These are phyloP conservation scores for Acipenser oxyrinchus DNA, from an alignment of 2,797 vertebrate genomes.

Conservation along the genomic window DNA sequence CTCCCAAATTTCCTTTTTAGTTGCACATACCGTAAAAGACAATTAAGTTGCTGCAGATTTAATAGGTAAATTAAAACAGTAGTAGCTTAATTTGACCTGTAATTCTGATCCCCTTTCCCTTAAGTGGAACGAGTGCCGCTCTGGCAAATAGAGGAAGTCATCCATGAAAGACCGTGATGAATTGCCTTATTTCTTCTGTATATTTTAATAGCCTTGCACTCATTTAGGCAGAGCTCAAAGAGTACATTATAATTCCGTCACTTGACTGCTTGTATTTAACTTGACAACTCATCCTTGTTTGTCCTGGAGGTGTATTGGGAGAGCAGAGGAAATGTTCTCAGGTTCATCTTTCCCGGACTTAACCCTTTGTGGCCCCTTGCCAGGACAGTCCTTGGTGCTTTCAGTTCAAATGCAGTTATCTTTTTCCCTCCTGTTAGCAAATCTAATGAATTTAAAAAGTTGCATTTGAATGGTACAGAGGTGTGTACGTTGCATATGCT, in stretches of 20 bases:
- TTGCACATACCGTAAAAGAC: constrained; percentile 58
- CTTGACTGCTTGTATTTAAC: constrained; percentile 79
- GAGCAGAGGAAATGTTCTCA: no score
- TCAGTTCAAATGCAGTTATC: no score
- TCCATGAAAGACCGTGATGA: constrained; percentile 86
- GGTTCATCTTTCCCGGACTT: no score
- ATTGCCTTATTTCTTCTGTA: constrained; percentile 87
- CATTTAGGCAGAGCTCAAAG: constrained; percentile 83
- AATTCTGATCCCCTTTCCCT: constrained; percentile 64
- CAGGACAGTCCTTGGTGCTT: no score
- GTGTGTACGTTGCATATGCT: no score
- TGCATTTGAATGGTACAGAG: no score
- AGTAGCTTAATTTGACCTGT: constrained; percentile 80
- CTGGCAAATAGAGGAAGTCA: constrained; percentile 67
- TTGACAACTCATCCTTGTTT: constrained; percentile 62
- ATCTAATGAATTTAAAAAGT: no score
- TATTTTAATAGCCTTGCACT: constrained; percentile 91
- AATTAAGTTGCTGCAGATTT: constrained; percentile 64
- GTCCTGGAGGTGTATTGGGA: constrained; percentile 49
- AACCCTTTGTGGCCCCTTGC: no score
- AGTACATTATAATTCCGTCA: constrained; percentile 88
- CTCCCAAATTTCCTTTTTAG: constrained; percentile 55
- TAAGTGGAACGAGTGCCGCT: constrained; percentile 42
- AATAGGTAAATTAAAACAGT: constrained; percentile 71
- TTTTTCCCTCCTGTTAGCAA: no score